Base-by-base conservation (phyloP, 2,113 vertebrate genomes). In the Hyla sarda region DNA sequence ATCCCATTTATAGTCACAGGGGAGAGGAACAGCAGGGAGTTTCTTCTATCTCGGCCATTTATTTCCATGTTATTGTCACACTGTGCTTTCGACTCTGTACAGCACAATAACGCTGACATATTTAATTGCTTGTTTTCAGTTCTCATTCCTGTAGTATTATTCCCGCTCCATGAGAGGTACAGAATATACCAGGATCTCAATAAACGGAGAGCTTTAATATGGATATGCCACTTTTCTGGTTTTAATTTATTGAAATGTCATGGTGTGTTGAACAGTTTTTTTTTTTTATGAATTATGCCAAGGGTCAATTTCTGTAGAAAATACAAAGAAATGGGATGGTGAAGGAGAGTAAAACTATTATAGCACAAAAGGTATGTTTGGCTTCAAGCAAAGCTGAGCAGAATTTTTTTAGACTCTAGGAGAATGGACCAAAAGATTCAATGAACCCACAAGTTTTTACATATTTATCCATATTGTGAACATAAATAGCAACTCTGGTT, bases 111-210 rank as follows among this genome's bases (percentile, higher is more conserved):
- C 75, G 82, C 30, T 60, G 52, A 65, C 56, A 84, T 76, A 75
- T 84, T 84, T 84, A 84, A 84, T 84, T 84, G 69, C 72, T 32
- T 84, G 82, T 60, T 83, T 76, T 76, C 56, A 21, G 30, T 34
- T 73, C 69, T 56, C 23, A 54, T 73, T 28, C 11, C 71, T 16
- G 52, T 21, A 52, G 32, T 56, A 73, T 83, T 83, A 56, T 74
- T 65, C 50, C 28, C 21, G 17, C 54, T 76, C 54, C 72, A 60
- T 47, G 32, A 75, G 82, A 58, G 54, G 54, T 74, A 50, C 10
- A 28, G 32, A 21, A 13, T 47, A 13, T 52, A 58, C 21, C n/a
- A 3, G 13, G 7, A 48, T 84, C 30, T 32, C 25, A 76, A 48
- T 76, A 37, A 54, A 45, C n/a, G 32, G 37, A 76, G 14, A 45